These are phyloP conservation scores for Neelides folsomi DNA, from an alignment of 2,888 invertebrate genomes.

Conservation along the genomic window DNA sequence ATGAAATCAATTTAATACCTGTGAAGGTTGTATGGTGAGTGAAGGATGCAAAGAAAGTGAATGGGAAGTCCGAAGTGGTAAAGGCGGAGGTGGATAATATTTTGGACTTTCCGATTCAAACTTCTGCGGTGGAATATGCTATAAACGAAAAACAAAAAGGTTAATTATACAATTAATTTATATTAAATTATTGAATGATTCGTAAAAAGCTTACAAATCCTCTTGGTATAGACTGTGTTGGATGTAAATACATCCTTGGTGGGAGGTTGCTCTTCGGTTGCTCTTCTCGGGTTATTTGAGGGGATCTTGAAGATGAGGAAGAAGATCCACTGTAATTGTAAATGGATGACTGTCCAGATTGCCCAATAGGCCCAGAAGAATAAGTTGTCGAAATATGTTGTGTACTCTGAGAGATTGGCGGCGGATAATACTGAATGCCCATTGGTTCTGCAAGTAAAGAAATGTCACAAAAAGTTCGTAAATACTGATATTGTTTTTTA, in stretches of 20 bases:
- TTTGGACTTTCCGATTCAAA: conserved; percentile 26
- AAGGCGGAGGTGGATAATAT: conserved; percentile 25
- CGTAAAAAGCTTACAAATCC: conserved; percentile 16
- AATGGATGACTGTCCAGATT: conserved; percentile 36
- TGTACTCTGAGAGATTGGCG: conserved; percentile 7
- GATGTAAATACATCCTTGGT: conserved; percentile 20
- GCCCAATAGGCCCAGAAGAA: conserved; percentile 11
- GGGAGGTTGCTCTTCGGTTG: conserved; percentile 29
- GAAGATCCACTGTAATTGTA: conserved; percentile 38
- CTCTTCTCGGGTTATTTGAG: conserved; percentile 23
- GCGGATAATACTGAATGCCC: not conserved
- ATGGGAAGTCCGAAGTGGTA: conserved; percentile 14
- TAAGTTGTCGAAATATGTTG: not conserved
- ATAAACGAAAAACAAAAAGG: conserved; percentile 7
- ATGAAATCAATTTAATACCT: conserved; percentile 7
- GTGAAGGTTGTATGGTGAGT: conserved; percentile 18
- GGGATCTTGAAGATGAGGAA: conserved; percentile 19
- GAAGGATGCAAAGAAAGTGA: conserved; percentile 23
- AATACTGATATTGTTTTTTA: too few species aligned
- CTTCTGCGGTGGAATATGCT: conserved; percentile 20
- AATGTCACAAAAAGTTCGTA: too few species aligned
- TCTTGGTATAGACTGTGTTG: conserved; percentile 14
- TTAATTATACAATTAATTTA: too few species aligned
- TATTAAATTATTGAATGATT: too few species aligned
- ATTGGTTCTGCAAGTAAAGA: not conserved